Conservation (phyloP, 2,113 vertebrate species). For the Oreochromis tanganicae region DNA sequence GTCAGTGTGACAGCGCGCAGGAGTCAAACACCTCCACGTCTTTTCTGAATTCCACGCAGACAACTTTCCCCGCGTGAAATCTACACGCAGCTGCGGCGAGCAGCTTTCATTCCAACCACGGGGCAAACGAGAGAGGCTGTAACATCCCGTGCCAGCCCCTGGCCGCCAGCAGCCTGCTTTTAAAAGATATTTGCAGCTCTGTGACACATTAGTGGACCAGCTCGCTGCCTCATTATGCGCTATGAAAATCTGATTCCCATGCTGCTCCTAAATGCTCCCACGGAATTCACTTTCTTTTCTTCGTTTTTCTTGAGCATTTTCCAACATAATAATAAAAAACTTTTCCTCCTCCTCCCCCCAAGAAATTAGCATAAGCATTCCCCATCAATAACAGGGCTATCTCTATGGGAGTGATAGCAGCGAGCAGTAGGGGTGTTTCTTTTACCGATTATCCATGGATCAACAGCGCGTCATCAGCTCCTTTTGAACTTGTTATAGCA, state of each 20-base stretch:
- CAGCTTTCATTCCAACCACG: background rate
- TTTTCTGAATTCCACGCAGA: background rate
- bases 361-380: slow-evolving; percentile 91
- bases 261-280: slow-evolving; percentile 78
- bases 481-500: slow-evolving; percentile 98
- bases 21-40: slow-evolving; percentile 21
- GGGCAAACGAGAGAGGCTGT: background rate
- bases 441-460: slow-evolving; percentile 94
- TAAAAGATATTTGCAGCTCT: background rate
- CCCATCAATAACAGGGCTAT: slow-evolving; percentile 92
- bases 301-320: slow-evolving; percentile 77
- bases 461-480: slow-evolving; percentile 91
- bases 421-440: slow-evolving; percentile 91
- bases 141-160: background rate
- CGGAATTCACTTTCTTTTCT: slow-evolving; percentile 73
- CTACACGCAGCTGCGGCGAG: background rate
- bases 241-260: slow-evolving; percentile 78
- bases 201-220: slow-evolving; percentile 40
- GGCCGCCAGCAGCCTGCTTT: background rate
- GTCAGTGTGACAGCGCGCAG: slow-evolving; percentile 42
- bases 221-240: slow-evolving; percentile 60
- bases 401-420: slow-evolving; percentile 92
- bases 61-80: background rate
- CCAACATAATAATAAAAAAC: slow-evolving; percentile 80
- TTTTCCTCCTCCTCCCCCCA: slow-evolving; percentile 69